Evolutionary conservation across 2,113 vertebrate genomes (phyloP), one percentile per base, ranked within the genome.

Genomic region (Pristiophorus japonicus): DNA sequence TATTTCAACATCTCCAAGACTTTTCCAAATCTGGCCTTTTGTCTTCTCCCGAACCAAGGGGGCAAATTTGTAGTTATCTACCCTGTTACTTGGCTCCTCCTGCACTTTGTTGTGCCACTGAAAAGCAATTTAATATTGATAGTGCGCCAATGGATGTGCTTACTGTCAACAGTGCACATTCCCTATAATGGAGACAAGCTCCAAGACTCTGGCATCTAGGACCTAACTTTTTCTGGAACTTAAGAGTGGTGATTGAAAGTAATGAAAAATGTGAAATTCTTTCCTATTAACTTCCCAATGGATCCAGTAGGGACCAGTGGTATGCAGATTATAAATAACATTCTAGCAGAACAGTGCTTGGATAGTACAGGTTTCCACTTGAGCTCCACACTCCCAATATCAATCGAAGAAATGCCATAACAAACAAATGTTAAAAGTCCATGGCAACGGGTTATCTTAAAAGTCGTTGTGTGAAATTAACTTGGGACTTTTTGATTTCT

Each of bases 401-500:
- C 88, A 62, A 91, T 1, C 55, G n/a, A 38, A 38, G 88, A 92
- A 92, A 8, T 63, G 88, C n/a, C 34, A 63, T n/a, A 38, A 38
- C 47, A 10, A 30, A 10, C 34, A 55, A 30, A 92, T 63, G 38
- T 59, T 63, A 81, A 42, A 81, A 42, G 16, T 20, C 78, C 5
- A 4, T 5, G 78, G n/a, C 38, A 81, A 81, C 38, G 18, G 78
- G 38, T 92, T 90, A 90, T 62, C 30, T 62, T 22, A 38, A 59
- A 30, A 62, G 0, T 1, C 4, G 95, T 95, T 45, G 6, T 92
- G 88, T 63, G 20, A 38, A 14, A 18, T 65, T 92, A 92, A 92
- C 10, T 63, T 65, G 59, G 59, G 65, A 92, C 18, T 63, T 92
- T 92, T 92, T 0, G 63, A 45, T 95, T 95, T 91, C 45, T 91